Evolutionary conservation across 2,113 vertebrate genomes (phyloP), one percentile per base, ranked within the genome.

Genomic region (Corynorhinus townsendii): DNA sequence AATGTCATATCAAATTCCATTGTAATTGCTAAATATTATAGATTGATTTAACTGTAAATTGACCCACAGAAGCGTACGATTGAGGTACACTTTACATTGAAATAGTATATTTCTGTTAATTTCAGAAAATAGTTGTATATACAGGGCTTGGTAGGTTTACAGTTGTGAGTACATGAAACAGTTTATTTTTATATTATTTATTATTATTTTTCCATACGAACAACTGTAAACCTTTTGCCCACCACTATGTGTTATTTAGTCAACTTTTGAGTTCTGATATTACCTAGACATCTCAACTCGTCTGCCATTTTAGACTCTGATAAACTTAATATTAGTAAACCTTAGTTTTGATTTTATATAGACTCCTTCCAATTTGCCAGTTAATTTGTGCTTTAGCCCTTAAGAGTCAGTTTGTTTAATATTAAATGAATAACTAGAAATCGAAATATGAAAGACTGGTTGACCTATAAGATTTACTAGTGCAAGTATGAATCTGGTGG

Each of bases 1-100:
- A 77, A 85, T 87, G 47, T 87, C 49, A 75, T 68, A 77, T 73
- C 17, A 88, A 40, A 87, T 93, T 30, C 59, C 45, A 77, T 24
- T 97, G 71, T 95, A 91, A 94, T 89, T 95, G 26, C 68, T 95
- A 86, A 89, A 86, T 80, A 90, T 68, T 86, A 20, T 89, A 79
- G 40, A 26, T 66, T 92, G 45, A 86, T 69, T 96, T 84, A 52
- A 87, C 76, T 90, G 15, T 91, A 93, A 89, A 17, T 38, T 89
- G 95, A 64, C 8, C 66, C 82, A 88, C 72, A 95, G n/a, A 90
- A 69, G 11, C 12, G 22, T 68, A 54, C 68, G 76, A 26, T 59
- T 94, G 79, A 86, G 43, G 76, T 45, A 68, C 45, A 80, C 75
- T 84, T 95, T 88, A 92, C 82, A 86, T 91, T n/a, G 80, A 96